Evolutionary conservation across 2,797 vertebrate genomes (phyloP).

Genomic region (Sebastes matsubarae): DNA sequence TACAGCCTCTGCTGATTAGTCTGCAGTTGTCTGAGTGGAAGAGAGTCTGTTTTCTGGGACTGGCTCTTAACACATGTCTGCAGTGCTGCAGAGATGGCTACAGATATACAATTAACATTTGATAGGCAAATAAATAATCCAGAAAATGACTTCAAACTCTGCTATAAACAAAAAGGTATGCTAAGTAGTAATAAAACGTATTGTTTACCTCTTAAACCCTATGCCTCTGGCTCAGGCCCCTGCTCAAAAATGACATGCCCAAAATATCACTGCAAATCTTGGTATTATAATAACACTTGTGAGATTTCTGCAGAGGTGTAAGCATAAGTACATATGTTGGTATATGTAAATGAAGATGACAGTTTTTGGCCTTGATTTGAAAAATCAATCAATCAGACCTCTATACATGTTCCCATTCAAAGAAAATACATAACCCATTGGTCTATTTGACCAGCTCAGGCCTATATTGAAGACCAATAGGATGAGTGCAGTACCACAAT

Average conservation of each 20-base stretch:
- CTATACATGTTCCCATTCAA: background rate
- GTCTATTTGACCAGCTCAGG: background rate
- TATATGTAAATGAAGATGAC: too few relatives aligned
- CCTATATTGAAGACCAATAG: background rate
- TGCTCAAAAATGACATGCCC: too few relatives aligned
- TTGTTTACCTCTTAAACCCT: background rate
- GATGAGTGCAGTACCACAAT: background rate
- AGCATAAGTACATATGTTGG: too few relatives aligned
- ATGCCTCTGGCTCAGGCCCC: background rate
- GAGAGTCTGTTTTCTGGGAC: background rate
- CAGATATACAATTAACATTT: background rate
- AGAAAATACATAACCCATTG: background rate
- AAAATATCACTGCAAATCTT: too few relatives aligned
- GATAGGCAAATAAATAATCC: background rate
- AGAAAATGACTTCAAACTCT: background rate
- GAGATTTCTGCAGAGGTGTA: too few relatives aligned
- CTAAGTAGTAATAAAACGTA: background rate
- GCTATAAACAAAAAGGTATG: background rate
- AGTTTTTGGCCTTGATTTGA: too few relatives aligned
- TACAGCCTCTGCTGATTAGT: background rate
- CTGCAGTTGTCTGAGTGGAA: background rate
- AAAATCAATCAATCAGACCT: background rate
- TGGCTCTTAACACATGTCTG: background rate
- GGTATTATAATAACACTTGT: too few relatives aligned
- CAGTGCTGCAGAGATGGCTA: background rate